Evolutionary conservation across 2,113 vertebrate species (phyloP).

Genomic region (Lampris incognitus): DNA sequence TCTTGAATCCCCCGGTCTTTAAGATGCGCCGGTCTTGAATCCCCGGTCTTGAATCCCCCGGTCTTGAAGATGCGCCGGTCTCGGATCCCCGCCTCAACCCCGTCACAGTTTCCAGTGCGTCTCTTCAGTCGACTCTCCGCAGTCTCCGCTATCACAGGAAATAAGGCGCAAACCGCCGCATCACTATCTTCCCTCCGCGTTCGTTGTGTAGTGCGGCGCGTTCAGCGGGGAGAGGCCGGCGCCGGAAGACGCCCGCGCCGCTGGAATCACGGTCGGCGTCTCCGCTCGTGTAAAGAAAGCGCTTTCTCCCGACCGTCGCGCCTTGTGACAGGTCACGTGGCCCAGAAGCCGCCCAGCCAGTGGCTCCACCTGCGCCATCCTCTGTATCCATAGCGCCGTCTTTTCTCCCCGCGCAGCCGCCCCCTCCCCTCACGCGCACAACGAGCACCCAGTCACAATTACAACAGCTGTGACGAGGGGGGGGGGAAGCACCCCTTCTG

Average conservation of each 20-base stretch:
- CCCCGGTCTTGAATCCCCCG: too few species aligned
- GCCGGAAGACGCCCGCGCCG: too few species aligned
- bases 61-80: too few species aligned
- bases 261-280: background rate
- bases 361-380: slow-evolving; percentile 82
- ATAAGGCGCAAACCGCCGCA: too few species aligned
- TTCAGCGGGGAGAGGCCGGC: too few species aligned
- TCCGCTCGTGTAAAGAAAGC: slow-evolving; percentile 45
- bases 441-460: background rate
- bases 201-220: background rate
- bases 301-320: slow-evolving; percentile 77
- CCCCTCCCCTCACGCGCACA: background rate
- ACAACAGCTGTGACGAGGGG: background rate
- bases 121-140: too few species aligned
- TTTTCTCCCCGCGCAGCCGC: background rate
- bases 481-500: too few species aligned
- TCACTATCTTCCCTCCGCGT: background rate
- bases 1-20: too few species aligned
- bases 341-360: slow-evolving; percentile 80
- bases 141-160: too few species aligned
- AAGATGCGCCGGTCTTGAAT: too few species aligned
- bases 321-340: slow-evolving; percentile 83
- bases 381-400: slow-evolving; percentile 76
- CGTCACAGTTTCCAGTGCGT: too few species aligned
- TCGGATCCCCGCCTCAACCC: too few species aligned